These are phyloP conservation scores for Metalampra italica DNA, from an alignment of 2,888 invertebrate species.

Conservation along the genomic window DNA sequence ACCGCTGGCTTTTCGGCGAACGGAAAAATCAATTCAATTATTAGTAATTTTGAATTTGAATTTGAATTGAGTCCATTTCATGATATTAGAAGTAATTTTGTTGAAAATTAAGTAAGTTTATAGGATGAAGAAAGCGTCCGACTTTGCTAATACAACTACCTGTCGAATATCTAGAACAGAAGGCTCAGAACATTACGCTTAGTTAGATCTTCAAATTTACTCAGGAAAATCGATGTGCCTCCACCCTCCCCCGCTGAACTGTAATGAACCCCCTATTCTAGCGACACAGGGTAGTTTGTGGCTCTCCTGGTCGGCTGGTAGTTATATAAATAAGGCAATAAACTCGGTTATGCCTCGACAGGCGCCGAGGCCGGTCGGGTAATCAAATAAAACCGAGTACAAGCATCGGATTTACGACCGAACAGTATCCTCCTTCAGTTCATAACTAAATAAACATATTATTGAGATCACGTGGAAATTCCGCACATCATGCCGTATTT, in stretches of 20 bases:
- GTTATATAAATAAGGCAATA: constrained; percentile 46
- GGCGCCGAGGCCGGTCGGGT: constrained; percentile 42
- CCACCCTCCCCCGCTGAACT: background rate
- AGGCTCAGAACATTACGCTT: too few relatives aligned
- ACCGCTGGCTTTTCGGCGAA: too few relatives aligned
- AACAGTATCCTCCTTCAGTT: constrained; percentile 31
- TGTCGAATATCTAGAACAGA: too few relatives aligned
- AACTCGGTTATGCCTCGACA: constrained; percentile 45
- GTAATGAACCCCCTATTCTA: constrained; percentile 8
- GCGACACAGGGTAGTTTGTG: constrained; percentile 9
- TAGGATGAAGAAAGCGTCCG: too few relatives aligned
- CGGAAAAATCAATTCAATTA: too few relatives aligned
- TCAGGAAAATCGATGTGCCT: too few relatives aligned
- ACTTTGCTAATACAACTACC: too few relatives aligned
- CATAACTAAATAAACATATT: constrained; percentile 29
- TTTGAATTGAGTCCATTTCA: too few relatives aligned
- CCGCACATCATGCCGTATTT: constrained; percentile 1
- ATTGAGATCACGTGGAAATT: constrained; percentile 16
- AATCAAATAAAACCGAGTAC: constrained; percentile 56
- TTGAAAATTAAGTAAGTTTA: too few relatives aligned
- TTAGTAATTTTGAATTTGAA: too few relatives aligned
- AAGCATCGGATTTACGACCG: constrained; percentile 51
- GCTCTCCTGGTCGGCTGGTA: constrained; percentile 4
- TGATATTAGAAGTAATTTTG: too few relatives aligned
- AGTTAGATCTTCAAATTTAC: too few relatives aligned